Percentiles rank a stretch among this genome's conserved stretches.
phyloP scores from a whole-genome alignment of 2,888 invertebrate genomes.

The Dolomedes plantarius region DNA sequence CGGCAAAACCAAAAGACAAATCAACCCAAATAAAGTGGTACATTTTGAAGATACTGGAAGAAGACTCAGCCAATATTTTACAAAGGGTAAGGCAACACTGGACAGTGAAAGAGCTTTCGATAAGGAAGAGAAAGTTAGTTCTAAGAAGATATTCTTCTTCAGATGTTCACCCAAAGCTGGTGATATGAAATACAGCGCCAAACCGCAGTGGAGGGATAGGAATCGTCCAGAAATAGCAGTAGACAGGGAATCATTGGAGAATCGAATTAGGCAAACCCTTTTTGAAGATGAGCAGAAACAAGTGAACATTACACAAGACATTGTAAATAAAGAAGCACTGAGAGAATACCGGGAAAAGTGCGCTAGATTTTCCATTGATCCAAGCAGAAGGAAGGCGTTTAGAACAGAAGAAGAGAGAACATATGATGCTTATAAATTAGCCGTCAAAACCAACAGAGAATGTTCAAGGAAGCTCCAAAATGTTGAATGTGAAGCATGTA shows the following conservation, averaged over 20 bases:
- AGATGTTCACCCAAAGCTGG: background rate
- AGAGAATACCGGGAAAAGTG: background rate
- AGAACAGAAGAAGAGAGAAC: background rate
- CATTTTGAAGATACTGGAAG: slow-evolving; percentile 1
- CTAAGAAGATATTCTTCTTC: background rate
- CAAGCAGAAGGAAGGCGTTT: background rate
- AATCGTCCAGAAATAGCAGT: background rate
- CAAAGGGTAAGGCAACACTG: background rate
- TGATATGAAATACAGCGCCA: background rate
- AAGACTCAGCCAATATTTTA: background rate
- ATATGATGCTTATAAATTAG: background rate
- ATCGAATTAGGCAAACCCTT: background rate
- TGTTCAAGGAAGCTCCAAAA: too few species aligned
- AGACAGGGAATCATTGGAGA: background rate
- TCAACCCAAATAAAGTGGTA: background rate
- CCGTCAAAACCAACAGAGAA: too few species aligned
- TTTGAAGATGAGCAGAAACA: background rate
- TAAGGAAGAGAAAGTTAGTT: background rate
- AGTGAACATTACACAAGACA: background rate
- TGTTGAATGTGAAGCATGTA: background rate
- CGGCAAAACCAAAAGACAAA: background rate
- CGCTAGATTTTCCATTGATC: background rate
- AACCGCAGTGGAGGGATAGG: background rate
- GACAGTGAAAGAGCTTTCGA: background rate
- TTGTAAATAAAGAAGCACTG: slow-evolving; percentile 29